Evolutionary conservation across 1,140 invertebrate species (phyloP), one percentile per base, ranked within the genome.

Genomic region (Drosophila pandora): DNA sequence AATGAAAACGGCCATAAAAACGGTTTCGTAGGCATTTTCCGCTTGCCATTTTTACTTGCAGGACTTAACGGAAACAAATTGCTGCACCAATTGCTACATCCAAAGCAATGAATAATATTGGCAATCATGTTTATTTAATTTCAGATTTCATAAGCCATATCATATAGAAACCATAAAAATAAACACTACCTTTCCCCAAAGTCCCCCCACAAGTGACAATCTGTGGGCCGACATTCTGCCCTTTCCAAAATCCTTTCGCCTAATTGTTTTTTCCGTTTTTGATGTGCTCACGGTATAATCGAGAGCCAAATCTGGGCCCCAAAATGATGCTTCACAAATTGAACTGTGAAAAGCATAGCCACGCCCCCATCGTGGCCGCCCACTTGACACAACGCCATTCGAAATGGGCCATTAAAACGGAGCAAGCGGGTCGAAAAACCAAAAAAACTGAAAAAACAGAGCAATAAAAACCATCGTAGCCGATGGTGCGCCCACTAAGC

Each of bases 311-410:
- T 73, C 68, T 54, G 17, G 63, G 23, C 52, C 43, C 41, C 50
- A 63, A 77, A 85, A 87, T 85, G 81, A 85, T 87, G 81, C 81
- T 77, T 79, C 77, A 85, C 81, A 85, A 85, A 85, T 85, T 87
- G 77, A 80, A 84, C 77, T 74, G 81, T 77, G 60, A 62, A 79
- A 67, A 73, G 71, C 76, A 55, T 55, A 58, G 62, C 74, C 83
- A 80, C 83, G 67, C 82, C 67, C 68, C 63, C 49, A 21, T 39
- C 34, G 56, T 34, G 53, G 59, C 62, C 68, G 75, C 60, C 76
- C 75, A 78, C 53, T 57, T 74, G 72, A 83, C 61, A 76, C 80
- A 84, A 68, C 80, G 79, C 78, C 80, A 85, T 85, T 87, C 54
- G 82, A 78, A 85, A 88, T 88, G 82, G 83, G 78, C 82, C 82